Base-by-base conservation (phyloP, 2,888 invertebrate species). In the Cryptocheilus praepositus region DNA sequence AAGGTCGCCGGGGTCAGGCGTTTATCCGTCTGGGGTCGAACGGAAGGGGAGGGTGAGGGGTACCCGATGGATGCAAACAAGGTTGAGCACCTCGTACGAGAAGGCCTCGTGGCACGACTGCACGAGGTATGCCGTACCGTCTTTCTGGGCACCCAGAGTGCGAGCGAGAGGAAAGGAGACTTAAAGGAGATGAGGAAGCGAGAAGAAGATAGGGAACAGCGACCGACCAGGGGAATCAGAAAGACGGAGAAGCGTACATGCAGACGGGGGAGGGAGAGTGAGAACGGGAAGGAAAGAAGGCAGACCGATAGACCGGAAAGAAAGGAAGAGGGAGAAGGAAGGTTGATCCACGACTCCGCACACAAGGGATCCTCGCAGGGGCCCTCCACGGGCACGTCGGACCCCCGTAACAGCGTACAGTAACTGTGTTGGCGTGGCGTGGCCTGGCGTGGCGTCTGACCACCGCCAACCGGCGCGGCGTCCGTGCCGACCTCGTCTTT, bases 21-120 rank as follows among this genome's bases (percentile, higher is more conserved):
- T 63, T 68, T 75, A 73, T 73, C 70, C 67, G 69, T 68, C 70
- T 70, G 71, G 25, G 66, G 52, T 49, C 49, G 66, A 68, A 64
- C 61, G 36, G 36, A 11, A 7, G 36, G 36, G 36, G 13, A 36
- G 61, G 53, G 45, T 51, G 5, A 18, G 49, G n/a, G 49, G 49
- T 2, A 54, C 57, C 59, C 72, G 74, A 67, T 77, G 71, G 81
- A 84, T 80, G 83, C 81, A 84, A 85, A 84, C 80, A 83, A 83
- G 83, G 82, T 84, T 84, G 81, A 84, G 81, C 79, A 81, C 82
- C 82, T 82, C 76, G 73, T 70, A 75, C 68, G 71, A 71, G 74
- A 73, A 70, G 79, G 77, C 80, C 74, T 79, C 74, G 77, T 71
- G 78, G 78, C 77, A 80, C 71, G 79, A 79, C 78, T 73, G 70